A percentile compares a stretch with the other conserved stretches of the same genome.
Conservation (phyloP, 2,888 invertebrate genomes). For the Maniola hyperantus region DNA sequence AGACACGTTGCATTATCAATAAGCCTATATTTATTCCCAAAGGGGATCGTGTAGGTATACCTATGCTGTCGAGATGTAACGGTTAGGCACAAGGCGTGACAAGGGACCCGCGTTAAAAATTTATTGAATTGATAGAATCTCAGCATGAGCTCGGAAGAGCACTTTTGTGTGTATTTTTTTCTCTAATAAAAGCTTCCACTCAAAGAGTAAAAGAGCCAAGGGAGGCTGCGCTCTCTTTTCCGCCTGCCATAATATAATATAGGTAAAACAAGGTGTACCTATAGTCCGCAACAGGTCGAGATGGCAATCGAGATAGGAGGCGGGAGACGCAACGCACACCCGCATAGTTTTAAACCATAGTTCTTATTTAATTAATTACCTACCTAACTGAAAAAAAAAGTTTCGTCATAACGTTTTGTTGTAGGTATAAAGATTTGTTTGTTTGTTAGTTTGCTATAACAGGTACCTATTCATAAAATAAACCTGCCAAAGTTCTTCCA, state of each 20-base stretch:
- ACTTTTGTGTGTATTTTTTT: slow-evolving; percentile 26
- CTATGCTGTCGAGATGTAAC: slow-evolving; percentile 50
- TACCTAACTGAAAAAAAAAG: no score
- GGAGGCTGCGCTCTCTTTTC: neutral
- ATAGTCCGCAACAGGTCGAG: no score
- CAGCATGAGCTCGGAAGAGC: slow-evolving; percentile 44
- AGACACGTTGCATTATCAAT: slow-evolving; percentile 67
- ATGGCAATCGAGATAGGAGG: no score
- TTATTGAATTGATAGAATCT: slow-evolving; percentile 68
- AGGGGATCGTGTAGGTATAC: slow-evolving; percentile 19
- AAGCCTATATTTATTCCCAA: slow-evolving; percentile 61
- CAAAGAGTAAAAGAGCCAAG: neutral
- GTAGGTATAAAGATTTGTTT: no score
- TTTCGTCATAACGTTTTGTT: no score
- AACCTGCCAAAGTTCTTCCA: no score
- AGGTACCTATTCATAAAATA: no score
- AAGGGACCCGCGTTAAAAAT: slow-evolving; percentile 63
- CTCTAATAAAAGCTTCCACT: slow-evolving; percentile 14
- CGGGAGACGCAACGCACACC: no score
- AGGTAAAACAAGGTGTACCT: neutral
- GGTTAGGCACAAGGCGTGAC: slow-evolving; percentile 55
- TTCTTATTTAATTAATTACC: no score
- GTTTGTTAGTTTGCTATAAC: no score
- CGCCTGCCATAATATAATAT: neutral
- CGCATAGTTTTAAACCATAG: no score